Conservation (phyloP, 2,113 vertebrate genomes). For the Zootoca vivipara region DNA sequence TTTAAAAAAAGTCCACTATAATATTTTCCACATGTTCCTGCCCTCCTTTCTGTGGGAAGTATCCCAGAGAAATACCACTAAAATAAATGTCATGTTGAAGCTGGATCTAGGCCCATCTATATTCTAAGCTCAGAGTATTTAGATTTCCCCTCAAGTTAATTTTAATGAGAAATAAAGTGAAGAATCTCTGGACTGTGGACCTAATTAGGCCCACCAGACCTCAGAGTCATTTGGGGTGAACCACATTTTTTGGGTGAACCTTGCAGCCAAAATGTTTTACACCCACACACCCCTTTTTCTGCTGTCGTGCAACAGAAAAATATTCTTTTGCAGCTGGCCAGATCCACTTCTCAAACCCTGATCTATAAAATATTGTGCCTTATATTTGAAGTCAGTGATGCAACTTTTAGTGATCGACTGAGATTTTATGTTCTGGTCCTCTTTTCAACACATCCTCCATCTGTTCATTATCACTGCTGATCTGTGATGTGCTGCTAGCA, state of each 20-base stretch:
- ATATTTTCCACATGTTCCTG: not conserved
- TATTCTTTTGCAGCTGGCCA: no score
- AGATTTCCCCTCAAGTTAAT: not conserved
- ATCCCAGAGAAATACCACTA: not conserved
- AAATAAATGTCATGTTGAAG: not conserved
- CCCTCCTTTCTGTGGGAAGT: not conserved
- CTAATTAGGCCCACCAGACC: no score
- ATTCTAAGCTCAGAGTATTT: not conserved
- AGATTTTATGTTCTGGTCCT: conserved; percentile 13
- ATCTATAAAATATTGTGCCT: not conserved
- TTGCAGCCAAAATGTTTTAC: no score
- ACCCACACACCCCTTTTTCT: no score
- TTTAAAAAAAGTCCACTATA: not conserved
- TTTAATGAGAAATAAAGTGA: not conserved
- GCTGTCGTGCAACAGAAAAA: no score
- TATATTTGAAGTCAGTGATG: conserved; percentile 21
- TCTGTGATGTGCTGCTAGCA: not conserved
- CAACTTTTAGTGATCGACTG: conserved; percentile 20
- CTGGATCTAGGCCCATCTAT: no score
- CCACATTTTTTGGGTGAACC: no score
- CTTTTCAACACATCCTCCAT: not conserved
- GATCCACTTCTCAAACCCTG: no score
- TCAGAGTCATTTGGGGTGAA: no score
- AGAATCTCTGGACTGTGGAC: no score
- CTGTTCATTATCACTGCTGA: not conserved